phyloP scores from a whole-genome alignment of 2,888 invertebrate genomes.

The Caenorhabditis wallacei region DNA sequence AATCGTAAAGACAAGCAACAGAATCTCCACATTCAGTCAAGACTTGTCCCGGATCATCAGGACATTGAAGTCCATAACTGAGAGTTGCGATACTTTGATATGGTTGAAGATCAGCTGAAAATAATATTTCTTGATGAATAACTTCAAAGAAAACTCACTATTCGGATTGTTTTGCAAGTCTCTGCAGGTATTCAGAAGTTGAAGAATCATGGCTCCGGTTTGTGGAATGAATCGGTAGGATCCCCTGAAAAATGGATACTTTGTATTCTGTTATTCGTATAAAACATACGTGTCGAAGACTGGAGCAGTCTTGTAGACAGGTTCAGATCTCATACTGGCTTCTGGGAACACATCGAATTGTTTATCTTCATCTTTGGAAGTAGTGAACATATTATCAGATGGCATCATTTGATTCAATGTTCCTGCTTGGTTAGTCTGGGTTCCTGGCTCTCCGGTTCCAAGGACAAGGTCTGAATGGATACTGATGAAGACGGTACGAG shows the following conservation, averaged over 20 bases:
- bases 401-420: slow-evolving; percentile 78
- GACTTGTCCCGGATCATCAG: slow-evolving; percentile 80
- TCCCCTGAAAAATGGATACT: slow-evolving; percentile 64
- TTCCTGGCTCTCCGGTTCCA: slow-evolving; percentile 79
- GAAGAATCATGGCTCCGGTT: slow-evolving; percentile 79
- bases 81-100: slow-evolving; percentile 74
- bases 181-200: slow-evolving; percentile 79
- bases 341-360: slow-evolving; percentile 83
- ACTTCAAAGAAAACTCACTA: slow-evolving; percentile 53
- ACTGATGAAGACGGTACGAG: too few relatives aligned
- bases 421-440: slow-evolving; percentile 75
- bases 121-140: not conserved
- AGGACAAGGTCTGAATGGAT: slow-evolving; percentile 75
- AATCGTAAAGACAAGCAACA: slow-evolving; percentile 81
- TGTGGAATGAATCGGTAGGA: slow-evolving; percentile 78
- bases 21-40: slow-evolving; percentile 81
- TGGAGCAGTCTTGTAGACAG: slow-evolving; percentile 80
- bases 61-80: slow-evolving; percentile 75
- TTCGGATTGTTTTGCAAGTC: slow-evolving; percentile 78
- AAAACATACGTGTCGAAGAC: slow-evolving; percentile 76
- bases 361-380: slow-evolving; percentile 81
- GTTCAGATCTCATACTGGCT: slow-evolving; percentile 74
- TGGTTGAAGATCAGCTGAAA: slow-evolving; percentile 80
- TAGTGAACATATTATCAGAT: slow-evolving; percentile 83
- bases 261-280: not conserved